phyloP scores from a whole-genome alignment of 30 jellyfish, hydroid and myxozoan species.

The Pseudorhiza aurosa region DNA sequence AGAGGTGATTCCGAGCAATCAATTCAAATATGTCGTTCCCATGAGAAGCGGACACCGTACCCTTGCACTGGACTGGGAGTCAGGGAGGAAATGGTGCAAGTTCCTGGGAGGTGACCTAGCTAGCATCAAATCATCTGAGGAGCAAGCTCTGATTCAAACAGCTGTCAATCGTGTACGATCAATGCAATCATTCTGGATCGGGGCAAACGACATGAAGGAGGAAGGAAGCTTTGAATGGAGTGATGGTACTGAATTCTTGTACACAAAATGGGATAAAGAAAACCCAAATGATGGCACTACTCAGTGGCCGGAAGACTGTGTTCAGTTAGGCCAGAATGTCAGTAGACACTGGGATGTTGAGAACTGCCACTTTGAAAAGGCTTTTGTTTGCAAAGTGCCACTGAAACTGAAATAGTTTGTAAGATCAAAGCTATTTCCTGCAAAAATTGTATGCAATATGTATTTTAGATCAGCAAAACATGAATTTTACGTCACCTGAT shows the following conservation, averaged over 20 bases:
- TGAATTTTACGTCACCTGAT: too few species aligned
- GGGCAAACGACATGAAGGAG: not conserved
- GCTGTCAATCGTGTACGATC: not conserved
- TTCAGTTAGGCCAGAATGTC: too few species aligned
- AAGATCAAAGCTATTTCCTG: too few species aligned
- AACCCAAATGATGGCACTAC: not conserved
- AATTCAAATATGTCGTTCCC: too few species aligned
- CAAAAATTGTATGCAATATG: too few species aligned
- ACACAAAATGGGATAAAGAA: not conserved
- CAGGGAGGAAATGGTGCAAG: not conserved
- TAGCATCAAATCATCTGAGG: not conserved
- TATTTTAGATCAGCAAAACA: too few species aligned
- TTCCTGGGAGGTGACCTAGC: conserved; percentile 6
- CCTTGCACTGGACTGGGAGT: not conserved
- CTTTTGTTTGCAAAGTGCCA: too few species aligned
- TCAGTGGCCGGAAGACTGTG: not conserved
- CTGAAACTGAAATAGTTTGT: too few species aligned
- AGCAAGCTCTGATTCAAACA: not conserved
- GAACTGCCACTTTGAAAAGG: too few species aligned
- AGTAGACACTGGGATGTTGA: too few species aligned
- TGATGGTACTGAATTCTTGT: not conserved
- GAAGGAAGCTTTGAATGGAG: conserved; percentile 11
- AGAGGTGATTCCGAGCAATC: too few species aligned
- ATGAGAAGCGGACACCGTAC: not conserved
- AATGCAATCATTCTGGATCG: not conserved